These are phyloP conservation scores for Empidonax alnorum DNA, from an alignment of 2,113 vertebrate genomes.

Conservation along the genomic window DNA sequence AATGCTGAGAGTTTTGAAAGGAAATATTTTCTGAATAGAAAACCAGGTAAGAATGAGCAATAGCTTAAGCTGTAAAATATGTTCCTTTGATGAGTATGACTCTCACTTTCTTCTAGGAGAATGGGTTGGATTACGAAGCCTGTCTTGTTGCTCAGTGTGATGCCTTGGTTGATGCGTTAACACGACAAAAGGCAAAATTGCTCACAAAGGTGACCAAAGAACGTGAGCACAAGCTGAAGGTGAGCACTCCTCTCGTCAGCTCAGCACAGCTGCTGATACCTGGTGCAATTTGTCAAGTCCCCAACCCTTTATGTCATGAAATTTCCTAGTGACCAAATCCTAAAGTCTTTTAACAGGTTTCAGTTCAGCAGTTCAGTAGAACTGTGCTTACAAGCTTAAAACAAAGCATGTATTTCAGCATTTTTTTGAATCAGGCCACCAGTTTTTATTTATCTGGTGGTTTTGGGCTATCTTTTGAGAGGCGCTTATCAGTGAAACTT, in stretches of 20 bases:
- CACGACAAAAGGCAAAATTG: slow-evolving; percentile 95
- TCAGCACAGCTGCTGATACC: neutral
- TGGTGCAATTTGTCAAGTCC: neutral
- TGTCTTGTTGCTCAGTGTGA: slow-evolving; percentile 98
- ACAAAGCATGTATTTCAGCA: neutral
- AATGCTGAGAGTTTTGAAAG: neutral
- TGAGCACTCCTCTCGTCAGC: slow-evolving; percentile 52
- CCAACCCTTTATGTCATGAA: neutral
- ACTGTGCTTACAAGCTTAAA: neutral
- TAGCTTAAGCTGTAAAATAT: neutral
- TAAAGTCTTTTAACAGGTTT: neutral
- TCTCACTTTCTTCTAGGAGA: slow-evolving; percentile 80
- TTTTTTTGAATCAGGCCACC: neutral
- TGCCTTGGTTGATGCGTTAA: slow-evolving; percentile 93
- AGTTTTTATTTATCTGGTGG: neutral
- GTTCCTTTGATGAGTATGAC: neutral
- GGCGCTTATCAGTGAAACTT: neutral
- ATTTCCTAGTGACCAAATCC: neutral
- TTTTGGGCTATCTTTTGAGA: neutral
- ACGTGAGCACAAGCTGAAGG: slow-evolving; percentile 96
- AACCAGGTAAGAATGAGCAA: neutral
- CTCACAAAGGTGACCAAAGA: slow-evolving; percentile 98
- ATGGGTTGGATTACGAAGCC: slow-evolving; percentile 94
- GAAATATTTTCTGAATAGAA: neutral
- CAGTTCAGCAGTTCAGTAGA: neutral